A percentile compares a stretch with the other conserved stretches of the same genome.
phyloP scores from a whole-genome alignment of 2,797 vertebrate species.

The Clarias pachynema region DNA sequence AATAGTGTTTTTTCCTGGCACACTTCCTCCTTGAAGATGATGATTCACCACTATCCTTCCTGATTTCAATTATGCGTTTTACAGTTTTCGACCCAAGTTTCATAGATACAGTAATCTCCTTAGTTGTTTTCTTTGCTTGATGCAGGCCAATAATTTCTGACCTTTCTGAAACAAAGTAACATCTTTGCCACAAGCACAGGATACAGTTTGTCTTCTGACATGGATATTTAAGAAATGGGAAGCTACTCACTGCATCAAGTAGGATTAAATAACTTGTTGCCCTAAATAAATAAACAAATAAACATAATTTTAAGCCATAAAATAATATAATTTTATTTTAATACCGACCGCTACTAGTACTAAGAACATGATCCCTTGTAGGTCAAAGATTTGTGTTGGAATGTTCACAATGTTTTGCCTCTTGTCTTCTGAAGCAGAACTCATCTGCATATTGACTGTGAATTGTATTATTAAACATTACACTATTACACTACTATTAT shows the following conservation, averaged over 20 bases:
- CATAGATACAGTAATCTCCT: too few species aligned
- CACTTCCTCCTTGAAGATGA: too few species aligned
- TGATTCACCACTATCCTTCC: too few species aligned
- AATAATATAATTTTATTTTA: background rate
- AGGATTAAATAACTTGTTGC: too few species aligned
- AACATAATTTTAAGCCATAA: background rate
- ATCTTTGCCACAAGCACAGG: background rate
- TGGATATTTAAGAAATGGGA: background rate
- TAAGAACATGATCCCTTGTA: background rate
- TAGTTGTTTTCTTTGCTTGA: too few species aligned
- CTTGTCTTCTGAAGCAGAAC: background rate
- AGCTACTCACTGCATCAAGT: background rate
- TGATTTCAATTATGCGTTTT: too few species aligned
- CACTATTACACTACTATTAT: too few species aligned
- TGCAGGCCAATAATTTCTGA: too few species aligned
- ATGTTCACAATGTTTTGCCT: background rate
- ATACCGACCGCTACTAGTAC: background rate
- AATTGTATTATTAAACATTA: background rate
- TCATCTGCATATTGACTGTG: background rate
- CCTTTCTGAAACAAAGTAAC: too few species aligned
- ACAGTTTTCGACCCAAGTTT: too few species aligned
- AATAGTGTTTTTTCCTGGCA: too few species aligned
- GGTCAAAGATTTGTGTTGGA: background rate
- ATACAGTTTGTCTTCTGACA: too few species aligned
- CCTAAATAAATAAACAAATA: background rate